These are phyloP conservation scores for Anticlea derivata DNA, from an alignment of 2,888 invertebrate genomes.

Conservation along the genomic window DNA sequence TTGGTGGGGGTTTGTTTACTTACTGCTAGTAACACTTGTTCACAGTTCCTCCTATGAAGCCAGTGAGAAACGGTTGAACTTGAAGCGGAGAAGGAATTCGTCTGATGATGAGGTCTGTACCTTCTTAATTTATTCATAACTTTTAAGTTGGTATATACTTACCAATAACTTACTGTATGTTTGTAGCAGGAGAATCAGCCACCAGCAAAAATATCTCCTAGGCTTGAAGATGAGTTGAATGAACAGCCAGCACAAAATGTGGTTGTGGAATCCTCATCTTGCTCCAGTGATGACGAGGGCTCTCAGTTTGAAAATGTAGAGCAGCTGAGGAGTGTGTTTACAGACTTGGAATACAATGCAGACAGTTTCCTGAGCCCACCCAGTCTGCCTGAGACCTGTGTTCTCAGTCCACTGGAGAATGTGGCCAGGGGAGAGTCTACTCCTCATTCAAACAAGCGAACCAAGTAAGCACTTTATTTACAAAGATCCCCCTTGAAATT, in stretches of 20 bases:
- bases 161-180: slow-evolving; percentile 25
- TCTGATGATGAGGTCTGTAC: slow-evolving; percentile 75
- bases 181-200: slow-evolving; percentile 78
- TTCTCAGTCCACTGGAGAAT: slow-evolving; percentile 77
- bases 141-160: not conserved
- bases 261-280: slow-evolving; percentile 73
- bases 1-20: slow-evolving; percentile 67
- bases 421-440: slow-evolving; percentile 77
- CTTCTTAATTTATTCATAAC: slow-evolving; percentile 22
- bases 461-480: slow-evolving; percentile 55
- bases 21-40: slow-evolving; percentile 48
- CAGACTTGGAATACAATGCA: slow-evolving; percentile 74
- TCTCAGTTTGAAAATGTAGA: slow-evolving; percentile 61
- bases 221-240: slow-evolving; percentile 54
- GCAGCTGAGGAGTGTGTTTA: slow-evolving; percentile 67
- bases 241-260: slow-evolving; percentile 70
- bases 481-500: slow-evolving; percentile 7
- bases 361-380: slow-evolving; percentile 79
- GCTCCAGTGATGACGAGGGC: slow-evolving; percentile 73
- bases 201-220: slow-evolving; percentile 63
- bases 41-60: slow-evolving; percentile 69
- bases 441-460: slow-evolving; percentile 77
- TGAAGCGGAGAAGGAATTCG: slow-evolving; percentile 76
- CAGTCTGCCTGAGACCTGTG: slow-evolving; percentile 74
- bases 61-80: slow-evolving; percentile 63